A percentile compares a stretch with the other conserved stretches of the same genome.
Conservation (phyloP, 2,113 vertebrate species). For the Saccopteryx bilineata region DNA sequence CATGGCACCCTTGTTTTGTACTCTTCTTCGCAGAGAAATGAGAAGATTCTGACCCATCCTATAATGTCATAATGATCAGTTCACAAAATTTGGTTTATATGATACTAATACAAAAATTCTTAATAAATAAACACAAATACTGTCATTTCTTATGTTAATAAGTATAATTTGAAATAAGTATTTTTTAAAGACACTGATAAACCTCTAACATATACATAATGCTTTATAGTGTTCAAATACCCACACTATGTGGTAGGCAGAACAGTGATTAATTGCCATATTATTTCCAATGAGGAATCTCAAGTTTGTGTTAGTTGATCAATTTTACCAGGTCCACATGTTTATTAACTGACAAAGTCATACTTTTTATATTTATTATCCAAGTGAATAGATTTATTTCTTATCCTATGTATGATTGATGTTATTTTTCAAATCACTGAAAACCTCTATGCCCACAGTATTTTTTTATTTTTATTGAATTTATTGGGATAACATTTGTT, state of each 20-base stretch:
- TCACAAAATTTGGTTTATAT: not conserved
- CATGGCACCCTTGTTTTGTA: not conserved
- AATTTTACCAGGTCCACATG: not conserved
- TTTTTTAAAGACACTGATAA: constrained; percentile 23
- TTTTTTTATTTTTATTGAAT: not conserved
- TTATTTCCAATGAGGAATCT: constrained; percentile 53
- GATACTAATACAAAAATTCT: not conserved
- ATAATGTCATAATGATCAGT: constrained; percentile 11
- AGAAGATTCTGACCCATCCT: constrained; percentile 37
- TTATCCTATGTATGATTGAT: not conserved
- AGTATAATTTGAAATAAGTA: not conserved
- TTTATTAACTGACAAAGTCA: constrained; percentile 45
- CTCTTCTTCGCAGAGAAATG: not conserved
- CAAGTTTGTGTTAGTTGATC: constrained; percentile 11
- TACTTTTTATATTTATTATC: constrained; percentile 55
- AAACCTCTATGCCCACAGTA: constrained; percentile 13
- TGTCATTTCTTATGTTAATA: not conserved
- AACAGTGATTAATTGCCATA: constrained; percentile 5
- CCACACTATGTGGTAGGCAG: not conserved
- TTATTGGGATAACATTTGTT: not conserved
- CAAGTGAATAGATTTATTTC: constrained; percentile 52
- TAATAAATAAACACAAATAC: constrained; percentile 27
- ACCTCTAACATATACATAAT: constrained; percentile 6
- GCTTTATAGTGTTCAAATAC: constrained; percentile 47
- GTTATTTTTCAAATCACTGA: constrained; percentile 61